A percentile compares a stretch with the other conserved stretches of the same genome.
Conservation (phyloP, 1,140 invertebrate genomes). For the Physella acuta region DNA sequence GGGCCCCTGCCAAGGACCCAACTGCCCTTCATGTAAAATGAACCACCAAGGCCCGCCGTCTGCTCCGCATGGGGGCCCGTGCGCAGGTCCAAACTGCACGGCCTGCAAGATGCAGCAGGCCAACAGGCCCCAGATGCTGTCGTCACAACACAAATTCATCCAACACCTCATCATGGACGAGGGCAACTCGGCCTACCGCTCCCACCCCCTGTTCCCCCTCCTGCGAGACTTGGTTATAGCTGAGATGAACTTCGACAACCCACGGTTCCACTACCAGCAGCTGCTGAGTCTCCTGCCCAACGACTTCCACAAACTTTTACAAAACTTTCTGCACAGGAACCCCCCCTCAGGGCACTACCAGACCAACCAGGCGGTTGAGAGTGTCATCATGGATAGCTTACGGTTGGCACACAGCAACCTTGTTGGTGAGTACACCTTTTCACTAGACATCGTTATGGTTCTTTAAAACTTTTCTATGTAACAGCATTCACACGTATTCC, state of each 20-base stretch:
- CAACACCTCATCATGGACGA: conserved; percentile 56
- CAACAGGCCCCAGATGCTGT: conserved; percentile 44
- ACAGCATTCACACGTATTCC: no score
- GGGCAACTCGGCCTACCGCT: conserved; percentile 53
- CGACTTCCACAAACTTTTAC: conserved; percentile 54
- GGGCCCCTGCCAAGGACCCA: conserved; percentile 6
- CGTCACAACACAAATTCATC: conserved; percentile 56
- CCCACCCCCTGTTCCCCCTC: conserved; percentile 57
- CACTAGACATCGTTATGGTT: not conserved
- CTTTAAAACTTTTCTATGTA: no score
- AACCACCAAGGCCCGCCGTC: conserved; percentile 20
- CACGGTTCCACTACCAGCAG: conserved; percentile 55
- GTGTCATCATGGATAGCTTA: conserved; percentile 58
- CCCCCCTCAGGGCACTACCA: conserved; percentile 51
- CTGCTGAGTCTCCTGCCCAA: conserved; percentile 54
- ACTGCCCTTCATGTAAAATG: conserved; percentile 12
- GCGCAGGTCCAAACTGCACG: conserved; percentile 44
- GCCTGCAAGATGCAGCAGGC: conserved; percentile 45
- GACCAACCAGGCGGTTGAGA: conserved; percentile 52
- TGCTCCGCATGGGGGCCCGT: conserved; percentile 25
- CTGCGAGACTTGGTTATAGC: conserved; percentile 58
- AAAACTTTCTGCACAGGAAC: conserved; percentile 56
- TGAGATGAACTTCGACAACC: conserved; percentile 57
- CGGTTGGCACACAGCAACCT: conserved; percentile 55
- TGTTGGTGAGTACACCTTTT: conserved; percentile 48